A percentile compares a stretch with the other conserved stretches of the same genome.
phyloP scores from a whole-genome alignment of 2,888 invertebrate species.

The Mongoloraphidia duomilia region DNA sequence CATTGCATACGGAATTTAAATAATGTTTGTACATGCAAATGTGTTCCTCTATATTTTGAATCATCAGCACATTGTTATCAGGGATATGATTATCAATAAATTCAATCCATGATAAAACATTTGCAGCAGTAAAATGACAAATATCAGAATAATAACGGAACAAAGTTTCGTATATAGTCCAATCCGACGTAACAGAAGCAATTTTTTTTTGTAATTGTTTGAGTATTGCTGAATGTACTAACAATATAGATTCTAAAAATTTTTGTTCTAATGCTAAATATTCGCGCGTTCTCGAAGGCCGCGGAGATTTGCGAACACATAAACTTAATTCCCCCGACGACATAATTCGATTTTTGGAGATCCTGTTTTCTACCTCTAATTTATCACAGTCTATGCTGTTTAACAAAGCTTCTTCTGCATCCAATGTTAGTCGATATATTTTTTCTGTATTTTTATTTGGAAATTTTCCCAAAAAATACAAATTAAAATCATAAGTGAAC shows the following conservation, averaged over 20 bases:
- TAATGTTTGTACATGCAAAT: conserved; percentile 57
- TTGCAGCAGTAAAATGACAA: conserved; percentile 50
- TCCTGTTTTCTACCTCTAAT: background rate
- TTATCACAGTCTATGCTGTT: no score
- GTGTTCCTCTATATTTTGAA: conserved; percentile 56
- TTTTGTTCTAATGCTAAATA: conserved; percentile 48
- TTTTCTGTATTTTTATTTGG: conserved; percentile 20
- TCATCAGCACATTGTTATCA: conserved; percentile 50
- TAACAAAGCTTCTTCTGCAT: no score
- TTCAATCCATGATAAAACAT: conserved; percentile 52
- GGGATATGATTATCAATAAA: conserved; percentile 50
- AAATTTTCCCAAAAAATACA: conserved; percentile 55
- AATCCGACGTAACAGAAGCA: conserved; percentile 33
- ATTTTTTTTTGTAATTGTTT: conserved; percentile 51
- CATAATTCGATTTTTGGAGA: background rate
- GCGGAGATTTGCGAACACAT: conserved; percentile 18
- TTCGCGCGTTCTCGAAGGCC: conserved; percentile 13
- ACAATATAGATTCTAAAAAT: conserved; percentile 52
- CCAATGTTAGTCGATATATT: no score
- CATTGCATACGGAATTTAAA: conserved; percentile 54
- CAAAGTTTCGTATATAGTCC: conserved; percentile 45
- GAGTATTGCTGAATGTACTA: conserved; percentile 44
- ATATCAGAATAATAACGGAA: conserved; percentile 55
- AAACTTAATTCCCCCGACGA: background rate
- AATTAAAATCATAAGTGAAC: conserved; percentile 49